Percentiles rank a stretch among this genome's conserved stretches.
Conservation (phyloP, 2,888 invertebrate genomes). For the Tachystola acroxantha region DNA sequence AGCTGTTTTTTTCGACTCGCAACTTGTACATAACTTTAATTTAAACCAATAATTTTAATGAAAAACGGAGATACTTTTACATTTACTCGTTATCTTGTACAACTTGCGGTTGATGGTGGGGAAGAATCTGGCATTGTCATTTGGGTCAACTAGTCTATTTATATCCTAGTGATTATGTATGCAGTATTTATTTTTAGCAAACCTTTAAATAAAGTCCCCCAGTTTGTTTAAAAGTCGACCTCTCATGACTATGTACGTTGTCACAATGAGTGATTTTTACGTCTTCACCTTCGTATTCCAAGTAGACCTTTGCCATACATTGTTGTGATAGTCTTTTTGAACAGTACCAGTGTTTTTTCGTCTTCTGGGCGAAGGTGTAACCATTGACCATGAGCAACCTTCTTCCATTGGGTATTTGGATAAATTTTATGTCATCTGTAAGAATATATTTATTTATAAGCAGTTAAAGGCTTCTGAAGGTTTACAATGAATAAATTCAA, state of each 20-base stretch:
- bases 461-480: no score
- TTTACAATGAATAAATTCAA: no score
- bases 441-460: not conserved
- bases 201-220: not conserved
- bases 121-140: no score
- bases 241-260: not conserved
- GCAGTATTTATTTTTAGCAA: no score
- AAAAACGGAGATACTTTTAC: no score
- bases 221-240: not conserved
- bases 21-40: no score
- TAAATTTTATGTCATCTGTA: slow-evolving; percentile 21
- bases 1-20: no score
- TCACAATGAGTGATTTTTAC: not conserved
- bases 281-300: not conserved
- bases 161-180: no score
- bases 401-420: slow-evolving; percentile 21
- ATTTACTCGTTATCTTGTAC: no score
- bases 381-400: slow-evolving; percentile 32
- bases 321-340: slow-evolving; percentile 22
- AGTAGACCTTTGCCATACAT: slow-evolving; percentile 23
- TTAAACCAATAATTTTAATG: no score
- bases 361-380: slow-evolving; percentile 33
- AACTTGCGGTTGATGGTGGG: no score
- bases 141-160: no score
- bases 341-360: slow-evolving; percentile 31